Percentiles rank a stretch among this genome's conserved stretches.
Conservation (phyloP, 2,888 invertebrate genomes). For the Isotomurus palustris region DNA sequence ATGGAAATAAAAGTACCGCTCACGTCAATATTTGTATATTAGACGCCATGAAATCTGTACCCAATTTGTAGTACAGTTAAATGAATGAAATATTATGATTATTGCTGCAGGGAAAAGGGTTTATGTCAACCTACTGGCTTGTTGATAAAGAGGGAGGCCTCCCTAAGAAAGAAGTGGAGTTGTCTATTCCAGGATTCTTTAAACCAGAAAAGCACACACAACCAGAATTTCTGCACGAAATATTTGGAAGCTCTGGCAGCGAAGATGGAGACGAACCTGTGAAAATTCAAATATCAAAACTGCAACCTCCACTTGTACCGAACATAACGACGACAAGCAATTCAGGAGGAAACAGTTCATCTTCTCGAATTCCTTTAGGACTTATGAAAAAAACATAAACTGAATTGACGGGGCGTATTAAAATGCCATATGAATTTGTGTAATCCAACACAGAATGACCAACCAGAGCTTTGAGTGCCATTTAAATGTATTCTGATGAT, state of each 20-base stretch:
- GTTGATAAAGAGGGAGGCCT: conserved; percentile 51
- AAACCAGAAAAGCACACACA: conserved; percentile 15
- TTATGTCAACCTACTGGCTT: conserved; percentile 58
- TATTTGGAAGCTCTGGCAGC: conserved; percentile 34
- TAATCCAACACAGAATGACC: too few relatives aligned
- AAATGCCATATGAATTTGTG: too few relatives aligned
- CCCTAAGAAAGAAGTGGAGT: conserved; percentile 53
- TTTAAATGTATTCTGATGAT: too few relatives aligned
- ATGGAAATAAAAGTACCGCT: conserved; percentile 44
- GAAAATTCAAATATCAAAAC: conserved; percentile 1
- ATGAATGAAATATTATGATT: too few relatives aligned
- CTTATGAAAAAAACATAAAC: not conserved
- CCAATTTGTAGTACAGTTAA: not conserved
- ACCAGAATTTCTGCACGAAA: conserved; percentile 39
- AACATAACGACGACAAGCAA: too few relatives aligned
- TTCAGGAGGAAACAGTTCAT: not conserved
- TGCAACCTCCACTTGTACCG: not conserved
- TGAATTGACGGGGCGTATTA: too few relatives aligned
- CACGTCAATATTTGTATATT: not conserved
- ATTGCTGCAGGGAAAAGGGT: conserved; percentile 56
- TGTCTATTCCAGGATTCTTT: conserved; percentile 47
- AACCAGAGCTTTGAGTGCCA: too few relatives aligned
- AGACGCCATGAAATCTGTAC: not conserved
- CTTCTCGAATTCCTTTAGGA: conserved; percentile 7
- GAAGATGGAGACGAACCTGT: conserved; percentile 18